These are phyloP conservation scores for Coreius guichenoti DNA, from an alignment of 2,797 vertebrate genomes.

Conservation along the genomic window DNA sequence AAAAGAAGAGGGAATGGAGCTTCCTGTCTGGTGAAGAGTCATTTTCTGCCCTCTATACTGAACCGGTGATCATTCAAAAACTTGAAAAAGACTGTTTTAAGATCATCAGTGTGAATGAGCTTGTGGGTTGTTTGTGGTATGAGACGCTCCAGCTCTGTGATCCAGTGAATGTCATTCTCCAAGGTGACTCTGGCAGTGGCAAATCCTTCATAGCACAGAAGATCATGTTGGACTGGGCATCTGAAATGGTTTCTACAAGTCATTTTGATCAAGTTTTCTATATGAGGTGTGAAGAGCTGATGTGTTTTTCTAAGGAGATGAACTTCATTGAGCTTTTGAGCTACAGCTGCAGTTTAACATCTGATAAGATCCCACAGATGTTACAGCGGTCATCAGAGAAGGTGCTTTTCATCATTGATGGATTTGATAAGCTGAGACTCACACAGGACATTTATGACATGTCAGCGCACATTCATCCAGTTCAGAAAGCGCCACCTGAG, in stretches of 20 bases:
- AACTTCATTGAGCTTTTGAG: constrained; percentile 18
- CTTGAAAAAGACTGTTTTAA: not conserved
- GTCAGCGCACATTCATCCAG: rapidly evolving
- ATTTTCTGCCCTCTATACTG: not conserved
- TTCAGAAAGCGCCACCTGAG: not conserved
- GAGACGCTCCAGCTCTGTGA: too few relatives aligned
- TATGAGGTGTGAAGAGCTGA: constrained; percentile 36
- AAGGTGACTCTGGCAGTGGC: constrained; percentile 39
- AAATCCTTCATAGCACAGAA: constrained; percentile 43
- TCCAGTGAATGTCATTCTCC: constrained; percentile 1
- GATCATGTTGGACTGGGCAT: constrained; percentile 47
- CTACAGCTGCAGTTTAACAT: not conserved
- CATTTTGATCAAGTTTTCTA: not conserved
- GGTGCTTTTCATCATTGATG: constrained; percentile 43
- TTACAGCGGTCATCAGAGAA: not conserved
- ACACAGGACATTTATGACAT: not conserved
- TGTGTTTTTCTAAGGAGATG: not conserved
- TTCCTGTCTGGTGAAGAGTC: not conserved
- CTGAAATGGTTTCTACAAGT: not conserved
- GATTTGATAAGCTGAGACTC: constrained; percentile 27
- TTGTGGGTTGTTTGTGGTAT: not conserved
- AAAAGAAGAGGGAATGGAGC: not conserved
- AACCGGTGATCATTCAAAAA: constrained; percentile 8
- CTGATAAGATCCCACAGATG: constrained; percentile 2
- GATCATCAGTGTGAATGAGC: not conserved